Conservation (phyloP, 2,113 vertebrate species). For the Arvicanthis niloticus region DNA sequence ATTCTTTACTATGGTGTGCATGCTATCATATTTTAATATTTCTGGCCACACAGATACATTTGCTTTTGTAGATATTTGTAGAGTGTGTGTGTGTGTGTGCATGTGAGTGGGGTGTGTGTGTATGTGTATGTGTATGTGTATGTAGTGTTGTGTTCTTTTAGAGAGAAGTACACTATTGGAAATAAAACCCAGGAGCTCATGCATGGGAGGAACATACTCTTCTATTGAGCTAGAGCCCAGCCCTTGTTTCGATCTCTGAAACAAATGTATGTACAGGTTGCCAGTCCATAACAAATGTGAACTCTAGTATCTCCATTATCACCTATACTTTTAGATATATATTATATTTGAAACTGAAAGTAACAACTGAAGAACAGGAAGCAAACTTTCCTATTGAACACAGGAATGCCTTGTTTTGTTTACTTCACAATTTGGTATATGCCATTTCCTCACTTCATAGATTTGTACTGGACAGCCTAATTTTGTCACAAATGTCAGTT, state of each 20-base stretch:
- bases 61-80: neutral
- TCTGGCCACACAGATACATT: neutral
- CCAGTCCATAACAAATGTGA: neutral
- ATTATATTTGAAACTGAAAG: neutral
- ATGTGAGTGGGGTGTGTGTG: neutral
- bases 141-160: neutral
- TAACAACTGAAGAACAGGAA: neutral
- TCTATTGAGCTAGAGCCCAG: neutral
- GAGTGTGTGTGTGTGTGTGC: neutral
- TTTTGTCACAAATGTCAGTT: conserved; percentile 42
- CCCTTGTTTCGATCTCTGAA: neutral
- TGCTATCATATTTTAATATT: conserved; percentile 4
- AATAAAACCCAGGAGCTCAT: neutral
- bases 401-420: neutral
- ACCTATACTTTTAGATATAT: neutral
- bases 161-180: neutral
- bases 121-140: neutral
- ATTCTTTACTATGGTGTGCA: neutral
- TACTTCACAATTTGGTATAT: conserved; percentile 45
- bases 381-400: neutral
- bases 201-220: no score
- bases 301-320: neutral
- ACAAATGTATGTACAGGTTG: neutral
- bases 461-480: conserved; percentile 46
- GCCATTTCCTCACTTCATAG: neutral